These are phyloP conservation scores for Globicephala melas DNA, from an alignment of 2,113 vertebrate genomes.

Conservation along the genomic window DNA sequence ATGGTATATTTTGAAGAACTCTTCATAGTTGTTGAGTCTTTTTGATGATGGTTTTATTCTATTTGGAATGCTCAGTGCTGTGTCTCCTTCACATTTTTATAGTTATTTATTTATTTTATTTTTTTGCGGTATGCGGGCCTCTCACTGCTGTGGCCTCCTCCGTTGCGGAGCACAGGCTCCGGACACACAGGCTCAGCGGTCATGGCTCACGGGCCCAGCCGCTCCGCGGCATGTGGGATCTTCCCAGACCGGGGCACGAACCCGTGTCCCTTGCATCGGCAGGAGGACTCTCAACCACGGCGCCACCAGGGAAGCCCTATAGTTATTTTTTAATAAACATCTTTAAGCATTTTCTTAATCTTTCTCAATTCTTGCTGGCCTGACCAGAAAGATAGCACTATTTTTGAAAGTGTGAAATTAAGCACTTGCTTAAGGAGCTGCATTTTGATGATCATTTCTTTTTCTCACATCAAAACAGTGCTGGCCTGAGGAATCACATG, in stretches of 20 bases:
- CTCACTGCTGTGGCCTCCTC: too few relatives aligned
- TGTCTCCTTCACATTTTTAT: slow-evolving; percentile 45
- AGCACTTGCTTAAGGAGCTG: background rate
- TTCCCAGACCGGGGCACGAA: too few relatives aligned
- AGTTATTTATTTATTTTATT: background rate
- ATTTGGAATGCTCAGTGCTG: background rate
- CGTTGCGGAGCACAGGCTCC: too few relatives aligned
- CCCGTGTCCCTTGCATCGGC: too few relatives aligned
- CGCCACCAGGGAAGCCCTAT: background rate
- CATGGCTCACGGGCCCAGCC: too few relatives aligned
- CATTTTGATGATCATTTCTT: background rate
- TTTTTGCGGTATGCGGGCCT: too few relatives aligned
- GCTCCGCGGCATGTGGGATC: too few relatives aligned
- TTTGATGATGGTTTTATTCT: slow-evolving; percentile 32
- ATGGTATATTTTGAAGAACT: background rate
- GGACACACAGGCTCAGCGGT: too few relatives aligned
- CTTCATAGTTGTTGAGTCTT: background rate
- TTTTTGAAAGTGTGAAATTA: background rate
- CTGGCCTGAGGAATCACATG: background rate
- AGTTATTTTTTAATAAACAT: slow-evolving; percentile 33
- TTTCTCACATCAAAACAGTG: background rate
- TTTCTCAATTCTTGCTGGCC: slow-evolving; percentile 23
- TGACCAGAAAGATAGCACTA: background rate
- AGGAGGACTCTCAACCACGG: too few relatives aligned
- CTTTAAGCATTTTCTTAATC: slow-evolving; percentile 23